Evolutionary conservation across 2,113 vertebrate genomes (phyloP).

Genomic region (Rhegmatorhina hoffmannsi): DNA sequence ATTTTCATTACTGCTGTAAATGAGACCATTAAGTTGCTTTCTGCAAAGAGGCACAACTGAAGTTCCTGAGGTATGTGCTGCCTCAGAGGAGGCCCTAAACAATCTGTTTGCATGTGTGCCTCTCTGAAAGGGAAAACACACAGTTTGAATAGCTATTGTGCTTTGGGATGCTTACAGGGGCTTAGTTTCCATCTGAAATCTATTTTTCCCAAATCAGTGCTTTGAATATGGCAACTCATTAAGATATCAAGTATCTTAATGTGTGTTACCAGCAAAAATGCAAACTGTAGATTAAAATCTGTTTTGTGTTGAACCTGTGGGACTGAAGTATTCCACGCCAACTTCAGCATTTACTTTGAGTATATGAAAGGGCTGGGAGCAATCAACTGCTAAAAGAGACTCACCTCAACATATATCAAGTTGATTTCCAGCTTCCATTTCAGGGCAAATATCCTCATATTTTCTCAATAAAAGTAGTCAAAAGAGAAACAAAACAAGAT

Average conservation of each 20-base stretch:
- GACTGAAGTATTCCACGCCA: background rate
- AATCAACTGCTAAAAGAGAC: background rate
- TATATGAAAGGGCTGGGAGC: background rate
- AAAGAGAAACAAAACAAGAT: background rate
- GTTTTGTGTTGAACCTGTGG: slow-evolving; percentile 8
- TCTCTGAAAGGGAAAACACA: background rate
- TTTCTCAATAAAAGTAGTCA: background rate
- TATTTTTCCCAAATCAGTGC: slow-evolving; percentile 20
- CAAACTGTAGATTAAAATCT: slow-evolving; percentile 41
- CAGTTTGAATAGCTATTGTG: background rate
- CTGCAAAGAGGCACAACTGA: background rate
- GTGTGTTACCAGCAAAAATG: slow-evolving; percentile 39
- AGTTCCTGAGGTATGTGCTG: background rate
- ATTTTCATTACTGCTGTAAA: slow-evolving; percentile 20
- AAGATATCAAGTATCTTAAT: slow-evolving; percentile 44
- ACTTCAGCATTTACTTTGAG: background rate
- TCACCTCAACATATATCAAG: background rate
- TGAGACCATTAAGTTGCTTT: background rate
- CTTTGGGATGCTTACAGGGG: background rate
- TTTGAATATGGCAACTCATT: slow-evolving; percentile 32
- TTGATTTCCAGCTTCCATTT: slow-evolving; percentile 24
- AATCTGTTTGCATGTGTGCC: background rate
- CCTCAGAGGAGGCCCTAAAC: background rate
- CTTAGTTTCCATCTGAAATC: slow-evolving; percentile 39
- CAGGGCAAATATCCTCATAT: background rate